These are phyloP conservation scores for Nymphalis io DNA, from an alignment of 1,140 invertebrate genomes.

Conservation along the genomic window DNA sequence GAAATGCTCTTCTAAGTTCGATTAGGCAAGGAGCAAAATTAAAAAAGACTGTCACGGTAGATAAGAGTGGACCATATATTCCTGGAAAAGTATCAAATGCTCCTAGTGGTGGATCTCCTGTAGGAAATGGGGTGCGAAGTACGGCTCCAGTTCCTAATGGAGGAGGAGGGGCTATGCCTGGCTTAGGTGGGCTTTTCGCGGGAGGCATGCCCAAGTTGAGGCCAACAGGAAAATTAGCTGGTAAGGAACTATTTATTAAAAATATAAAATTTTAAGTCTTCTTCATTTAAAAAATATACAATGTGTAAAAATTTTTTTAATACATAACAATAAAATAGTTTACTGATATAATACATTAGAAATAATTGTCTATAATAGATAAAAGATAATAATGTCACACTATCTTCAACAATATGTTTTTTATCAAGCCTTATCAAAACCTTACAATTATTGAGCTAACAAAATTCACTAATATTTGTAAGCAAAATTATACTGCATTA, in stretches of 20 bases:
- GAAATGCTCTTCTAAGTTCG: constrained; percentile 87
- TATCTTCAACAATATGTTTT: constrained; percentile 20
- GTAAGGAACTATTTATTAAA: constrained; percentile 40
- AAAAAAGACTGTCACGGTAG: constrained; percentile 93
- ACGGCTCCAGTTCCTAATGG: constrained; percentile 76
- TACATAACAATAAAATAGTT: background rate
- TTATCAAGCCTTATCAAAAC: constrained; percentile 27
- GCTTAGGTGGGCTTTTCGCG: constrained; percentile 90
- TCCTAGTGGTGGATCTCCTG: constrained; percentile 44
- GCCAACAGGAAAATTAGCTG: constrained; percentile 84
- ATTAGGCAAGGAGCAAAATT: constrained; percentile 90
- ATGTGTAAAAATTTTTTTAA: background rate
- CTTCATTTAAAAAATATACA: too few relatives aligned
- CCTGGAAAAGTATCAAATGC: constrained; percentile 81
- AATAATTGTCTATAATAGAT: constrained; percentile 14
- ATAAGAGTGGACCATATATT: constrained; percentile 91
- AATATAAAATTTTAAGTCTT: too few relatives aligned
- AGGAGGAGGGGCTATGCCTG: constrained; percentile 76
- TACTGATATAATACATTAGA: constrained; percentile 6
- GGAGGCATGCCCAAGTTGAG: constrained; percentile 94
- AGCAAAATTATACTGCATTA: background rate
- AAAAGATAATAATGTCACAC: constrained; percentile 3
- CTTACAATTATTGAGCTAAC: constrained; percentile 5
- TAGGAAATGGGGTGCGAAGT: constrained; percentile 69
- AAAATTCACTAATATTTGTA: background rate